Evolutionary conservation across 2,888 invertebrate species (phyloP), one percentile per base, ranked within the genome.

Genomic region (Aspidiotus destructor): DNA sequence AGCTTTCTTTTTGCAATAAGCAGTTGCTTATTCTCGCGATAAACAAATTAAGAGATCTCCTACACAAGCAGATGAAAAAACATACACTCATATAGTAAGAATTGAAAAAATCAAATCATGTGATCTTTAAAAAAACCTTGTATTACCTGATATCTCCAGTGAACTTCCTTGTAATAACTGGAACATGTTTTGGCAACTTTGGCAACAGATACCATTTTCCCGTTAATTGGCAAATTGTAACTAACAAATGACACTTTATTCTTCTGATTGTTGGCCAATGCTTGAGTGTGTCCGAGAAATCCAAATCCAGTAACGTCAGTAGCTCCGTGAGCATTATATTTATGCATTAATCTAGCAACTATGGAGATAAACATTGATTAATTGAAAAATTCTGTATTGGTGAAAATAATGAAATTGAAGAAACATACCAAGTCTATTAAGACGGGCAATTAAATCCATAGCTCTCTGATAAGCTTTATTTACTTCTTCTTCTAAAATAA

Each of bases 1-100:
- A 92, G 6, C 92, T 92, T 77, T 96, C 95, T 75, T 92, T 79
- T 94, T 93, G 77, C 94, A 94, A 78, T 93, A 96, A 2, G 92
- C 92, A 17, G 92, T 93, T 0, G 95, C 95, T 77, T 95, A 92
- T 78, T 95, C 93, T 60, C 92, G 81, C 0, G 94, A 93, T 76
- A 97, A 79, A 73, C 94, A 93, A 73, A 97, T 90, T 69, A 97
- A 81, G 62, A 97, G 81, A n/a, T 96, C 95, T 10, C 88, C 88
- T 73, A 54, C 9, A 57, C 41, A 57, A 15, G 15, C 11, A 55
- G n/a, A n/a, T n/a, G n/a, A n/a, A n/a, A n/a, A n/a, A n/a, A n/a
- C n/a, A n/a, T n/a, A n/a, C n/a, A n/a, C n/a, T n/a, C n/a, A n/a
- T n/a, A n/a, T n/a, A n/a, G n/a, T n/a, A n/a, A 44, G 9, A 10